Evolutionary conservation across 2,113 vertebrate genomes (phyloP).

Genomic region (Marmota flaviventris): DNA sequence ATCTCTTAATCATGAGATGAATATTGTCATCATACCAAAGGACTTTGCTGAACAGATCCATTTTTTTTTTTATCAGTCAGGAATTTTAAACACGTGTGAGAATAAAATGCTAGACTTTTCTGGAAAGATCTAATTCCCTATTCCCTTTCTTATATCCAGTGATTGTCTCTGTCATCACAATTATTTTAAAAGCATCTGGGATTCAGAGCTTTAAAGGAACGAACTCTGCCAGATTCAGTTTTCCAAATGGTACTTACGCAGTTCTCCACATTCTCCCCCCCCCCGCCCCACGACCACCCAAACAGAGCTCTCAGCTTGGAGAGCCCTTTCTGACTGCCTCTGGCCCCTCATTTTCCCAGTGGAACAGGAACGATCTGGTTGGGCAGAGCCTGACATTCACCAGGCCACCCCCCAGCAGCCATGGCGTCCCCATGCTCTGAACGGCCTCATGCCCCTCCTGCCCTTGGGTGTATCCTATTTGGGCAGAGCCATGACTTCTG

Average conservation of each 20-base stretch:
- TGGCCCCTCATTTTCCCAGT: not conserved
- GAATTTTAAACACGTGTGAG: slow-evolving; percentile 81
- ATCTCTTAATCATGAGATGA: slow-evolving; percentile 60
- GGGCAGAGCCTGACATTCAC: not conserved
- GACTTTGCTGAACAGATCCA: slow-evolving; percentile 52
- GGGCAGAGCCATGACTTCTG: not conserved
- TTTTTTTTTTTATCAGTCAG: slow-evolving; percentile 69
- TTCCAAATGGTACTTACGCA: slow-evolving; percentile 51
- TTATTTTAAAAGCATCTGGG: slow-evolving; percentile 78
- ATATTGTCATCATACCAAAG: slow-evolving; percentile 65
- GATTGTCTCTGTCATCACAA: slow-evolving; percentile 79
- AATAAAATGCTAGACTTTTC: slow-evolving; percentile 57
- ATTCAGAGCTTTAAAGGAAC: slow-evolving; percentile 66
- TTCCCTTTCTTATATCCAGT: slow-evolving; percentile 74
- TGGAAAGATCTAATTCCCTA: slow-evolving; percentile 75
- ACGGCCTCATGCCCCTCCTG: not conserved
- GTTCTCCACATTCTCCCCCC: slow-evolving; percentile 15
- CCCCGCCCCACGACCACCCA: slow-evolving; percentile 29
- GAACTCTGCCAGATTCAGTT: slow-evolving; percentile 48
- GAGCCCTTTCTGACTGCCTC: not conserved
- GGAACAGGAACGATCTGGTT: not conserved
- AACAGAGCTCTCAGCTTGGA: not conserved
- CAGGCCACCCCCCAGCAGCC: not conserved
- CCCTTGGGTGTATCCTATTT: not conserved
- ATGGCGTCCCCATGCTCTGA: not conserved